Evolutionary conservation across 1,140 invertebrate species (phyloP), one percentile per base, ranked within the genome.

Genomic region (Pseudomyrmex gracilis): DNA sequence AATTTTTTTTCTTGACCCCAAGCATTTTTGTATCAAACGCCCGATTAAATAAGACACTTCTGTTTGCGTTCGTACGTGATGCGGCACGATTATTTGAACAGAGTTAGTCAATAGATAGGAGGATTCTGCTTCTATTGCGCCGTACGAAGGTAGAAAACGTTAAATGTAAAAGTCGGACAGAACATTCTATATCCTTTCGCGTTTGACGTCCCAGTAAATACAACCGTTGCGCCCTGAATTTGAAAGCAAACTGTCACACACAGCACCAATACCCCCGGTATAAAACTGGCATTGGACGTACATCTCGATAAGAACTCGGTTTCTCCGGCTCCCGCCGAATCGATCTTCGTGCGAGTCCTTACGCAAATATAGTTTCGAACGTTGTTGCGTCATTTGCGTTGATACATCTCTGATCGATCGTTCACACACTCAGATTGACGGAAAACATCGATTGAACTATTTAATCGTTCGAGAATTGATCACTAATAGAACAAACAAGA

Each of bases 111-210:
- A 22, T 57, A n/a, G 15, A 71, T 22, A 24, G 10, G 13, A 15
- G 0, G 34, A 43, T 45, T 8, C 68, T 73, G 47, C 10, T 34
- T 34, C 34, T 34, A 7, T 34, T 0, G 10, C n/a, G 70, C 55
- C 34, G 7, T 66, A 24, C 20, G 22, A 64, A 34, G 57, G 57
- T 47, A 51, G 73, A 73, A 34, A 10, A 4, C 2, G 34, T 77
- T 60, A 83, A 87, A 77, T 43, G 43, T 78, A 87, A 86, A 74
- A 83, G 76, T 84, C 73, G 53, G n/a, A 66, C 34, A 13, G 70
- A 51, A 53, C 45, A 49, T 47, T 49, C 57, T 55, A 73, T 71
- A 82, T 34, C 34, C 66, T 80, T 71, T 84, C 85, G 60, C 73
- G 77, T 87, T 66, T 83, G 64, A 45, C 53, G 66, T 24, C 2